Base-by-base conservation (phyloP, 2,113 vertebrate genomes). In the Cranoglanis bouderius region DNA sequence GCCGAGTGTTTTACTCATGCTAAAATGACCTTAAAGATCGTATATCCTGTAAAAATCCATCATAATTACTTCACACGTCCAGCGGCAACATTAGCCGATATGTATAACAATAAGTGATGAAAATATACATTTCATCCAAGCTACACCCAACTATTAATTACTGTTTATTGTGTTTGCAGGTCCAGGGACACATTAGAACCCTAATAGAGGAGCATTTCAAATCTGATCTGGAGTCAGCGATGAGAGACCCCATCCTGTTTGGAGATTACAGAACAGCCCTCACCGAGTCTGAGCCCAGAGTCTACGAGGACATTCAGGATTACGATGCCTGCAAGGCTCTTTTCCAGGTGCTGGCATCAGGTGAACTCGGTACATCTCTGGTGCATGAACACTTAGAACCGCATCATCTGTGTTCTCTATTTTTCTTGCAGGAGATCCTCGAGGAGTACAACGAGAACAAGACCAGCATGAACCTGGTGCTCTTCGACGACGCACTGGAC, bases 401-500 rank as follows among this genome's bases (percentile, higher is more conserved):
- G 1, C 40, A 38, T 26, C 32, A 18, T 86, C n/a, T 8, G 4
- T 24, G 26, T 29, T 75, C 51, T 88, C 87, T 85, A 2, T 19
- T 21, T 26, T 87, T 82, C 81, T 63, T 90, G 38, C 91, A 99
- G 98, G 98, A 98, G 90, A 97, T 99, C 86, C 94, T 99, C 2
- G 97, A 99, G n/a, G 98, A 98, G 87, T 99, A 98, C 93, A 99
- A 98, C 0, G 97, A 99, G 87, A 92, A 40, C 67, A 96, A 96
- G 82, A 91, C 94, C 1, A 95, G 91, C 55, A 98, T 99, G 98
- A 97, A 97, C 57, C 91, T 99, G 63, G 97, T 99, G 18, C 95
- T 99, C 46, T 99, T 99, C 82, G 97, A 99, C 0, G 97, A 99
- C 2, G 98, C 98, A 2, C 93, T 99, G 91, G 98, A 99, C 88